A percentile compares a stretch with the other conserved stretches of the same genome.
Evolutionary conservation across 2,113 vertebrate genomes (phyloP).

Genomic region (Ptilonorhynchus violaceus): DNA sequence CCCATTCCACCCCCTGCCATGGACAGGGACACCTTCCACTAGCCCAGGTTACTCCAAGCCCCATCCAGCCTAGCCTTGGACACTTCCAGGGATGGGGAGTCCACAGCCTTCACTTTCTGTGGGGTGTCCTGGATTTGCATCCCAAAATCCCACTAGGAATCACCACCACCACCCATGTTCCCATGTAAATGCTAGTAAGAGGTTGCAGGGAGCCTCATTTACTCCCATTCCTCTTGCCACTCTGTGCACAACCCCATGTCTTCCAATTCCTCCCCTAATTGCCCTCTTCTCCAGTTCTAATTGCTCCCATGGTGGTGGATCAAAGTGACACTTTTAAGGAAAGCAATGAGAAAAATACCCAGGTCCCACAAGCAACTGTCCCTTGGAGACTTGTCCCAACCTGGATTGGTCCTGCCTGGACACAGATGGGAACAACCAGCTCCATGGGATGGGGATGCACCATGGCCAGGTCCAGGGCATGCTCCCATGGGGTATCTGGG

Average conservation of each 20-base stretch:
- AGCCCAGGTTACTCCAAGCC: not conserved
- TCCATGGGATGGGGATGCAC: not conserved
- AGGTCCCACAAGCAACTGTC: rapidly evolving
- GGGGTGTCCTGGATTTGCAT: not conserved
- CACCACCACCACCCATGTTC: rapidly evolving
- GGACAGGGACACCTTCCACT: not conserved
- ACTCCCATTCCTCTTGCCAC: too few species aligned
- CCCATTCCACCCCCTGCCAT: not conserved
- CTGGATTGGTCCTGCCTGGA: not conserved
- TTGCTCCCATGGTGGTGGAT: rapidly evolving
- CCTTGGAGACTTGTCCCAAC: not conserved
- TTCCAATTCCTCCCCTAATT: not conserved
- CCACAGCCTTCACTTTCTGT: too few species aligned
- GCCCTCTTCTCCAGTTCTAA: not conserved
- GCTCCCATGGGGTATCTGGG: not conserved
- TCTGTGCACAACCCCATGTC: too few species aligned
- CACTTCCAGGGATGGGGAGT: not conserved
- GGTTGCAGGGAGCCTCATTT: not conserved
- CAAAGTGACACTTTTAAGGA: not conserved
- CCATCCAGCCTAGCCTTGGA: rapidly evolving
- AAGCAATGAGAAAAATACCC: not conserved
- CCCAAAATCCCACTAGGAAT: not conserved
- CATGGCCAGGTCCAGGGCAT: too few species aligned
- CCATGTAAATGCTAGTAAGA: not conserved
- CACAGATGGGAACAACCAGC: rapidly evolving